Base-by-base conservation (phyloP, 2,888 invertebrate genomes). In the Leptopilina drosophilae region DNA sequence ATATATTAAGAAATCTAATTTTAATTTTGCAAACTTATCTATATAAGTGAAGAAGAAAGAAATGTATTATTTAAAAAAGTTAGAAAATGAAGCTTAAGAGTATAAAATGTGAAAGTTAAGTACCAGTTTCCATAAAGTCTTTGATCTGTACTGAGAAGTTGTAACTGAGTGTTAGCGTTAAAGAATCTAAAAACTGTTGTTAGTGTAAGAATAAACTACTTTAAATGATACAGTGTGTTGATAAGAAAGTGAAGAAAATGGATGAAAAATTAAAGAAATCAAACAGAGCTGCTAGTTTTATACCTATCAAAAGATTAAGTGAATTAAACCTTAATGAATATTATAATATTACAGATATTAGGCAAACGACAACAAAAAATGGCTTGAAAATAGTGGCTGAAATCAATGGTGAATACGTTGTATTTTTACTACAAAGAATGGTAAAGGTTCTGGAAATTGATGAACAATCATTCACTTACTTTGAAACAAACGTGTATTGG, bases 341-440 rank as follows among this genome's bases (percentile, higher is more conserved):
- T 56, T 56, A 56, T 56, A 56, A 56, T 56, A 56, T 56, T 56
- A 56, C 56, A 9, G 56, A 56, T 56, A 56, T 56, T 14, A 56
- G 14, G 56, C 56, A 56, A 56, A n/a, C n/a, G 11, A 56, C 56
- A 56, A 56, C 56, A 56, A 56, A 56, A 11, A 14, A 4, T 56
- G 56, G 56, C 5, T n/a, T n/a, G 12, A 56, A 56, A 56, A 56
- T 56, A 14, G 56, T 56, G 56, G 56, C 56, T 12, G 14, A 56
- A 56, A 56, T 56, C 5, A n/a, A 56, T 12, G 14, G n/a, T 56
- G n/a, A 12, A 12, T 56, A 56, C 12, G 56, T n/a, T 14, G n/a
- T 56, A 5, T 56, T 56, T 56, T 11, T 56, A 56, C 14, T 14
- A 56, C 56, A 56, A 56, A 56, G 56, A n/a, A 56, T 56, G 56